These are phyloP conservation scores for Adelognathus sp. DNA, from an alignment of 2,888 invertebrate genomes.

Conservation along the genomic window DNA sequence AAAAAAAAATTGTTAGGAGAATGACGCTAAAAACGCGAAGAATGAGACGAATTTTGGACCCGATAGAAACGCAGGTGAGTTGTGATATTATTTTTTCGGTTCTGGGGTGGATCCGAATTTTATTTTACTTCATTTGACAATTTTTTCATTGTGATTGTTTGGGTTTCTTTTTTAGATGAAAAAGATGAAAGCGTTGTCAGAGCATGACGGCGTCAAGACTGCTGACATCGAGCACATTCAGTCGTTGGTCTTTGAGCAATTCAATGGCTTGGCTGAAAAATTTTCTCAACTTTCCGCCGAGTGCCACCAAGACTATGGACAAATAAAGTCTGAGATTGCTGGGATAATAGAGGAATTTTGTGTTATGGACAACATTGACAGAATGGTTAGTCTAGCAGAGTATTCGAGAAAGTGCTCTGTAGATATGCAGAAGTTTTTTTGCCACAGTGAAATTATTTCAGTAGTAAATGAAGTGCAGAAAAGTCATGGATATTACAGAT, in stretches of 20 bases:
- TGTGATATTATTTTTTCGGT: neutral
- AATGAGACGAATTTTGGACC: slow-evolving; percentile 70
- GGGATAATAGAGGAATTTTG: slow-evolving; percentile 71
- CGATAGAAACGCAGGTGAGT: slow-evolving; percentile 73
- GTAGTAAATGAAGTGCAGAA: too few relatives aligned
- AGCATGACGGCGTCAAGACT: slow-evolving; percentile 37
- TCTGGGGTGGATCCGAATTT: too few relatives aligned
- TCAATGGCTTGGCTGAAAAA: slow-evolving; percentile 69
- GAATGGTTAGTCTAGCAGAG: slow-evolving; percentile 62
- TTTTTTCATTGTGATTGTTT: neutral
- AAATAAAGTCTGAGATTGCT: slow-evolving; percentile 70
- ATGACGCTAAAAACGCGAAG: slow-evolving; percentile 75
- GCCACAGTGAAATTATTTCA: neutral
- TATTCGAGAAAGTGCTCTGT: too few relatives aligned
- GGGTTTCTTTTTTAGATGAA: slow-evolving; percentile 68
- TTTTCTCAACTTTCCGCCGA: slow-evolving; percentile 70
- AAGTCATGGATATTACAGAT: too few relatives aligned
- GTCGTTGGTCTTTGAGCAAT: slow-evolving; percentile 68
- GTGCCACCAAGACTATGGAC: slow-evolving; percentile 67
- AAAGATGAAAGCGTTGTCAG: slow-evolving; percentile 65
- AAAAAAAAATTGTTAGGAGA: slow-evolving; percentile 26
- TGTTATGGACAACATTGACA: slow-evolving; percentile 62
- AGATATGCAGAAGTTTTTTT: neutral
- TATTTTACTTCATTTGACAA: neutral
- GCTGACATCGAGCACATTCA: slow-evolving; percentile 60